Conservation (phyloP, 2,113 vertebrate genomes). For the Passer montanus region DNA sequence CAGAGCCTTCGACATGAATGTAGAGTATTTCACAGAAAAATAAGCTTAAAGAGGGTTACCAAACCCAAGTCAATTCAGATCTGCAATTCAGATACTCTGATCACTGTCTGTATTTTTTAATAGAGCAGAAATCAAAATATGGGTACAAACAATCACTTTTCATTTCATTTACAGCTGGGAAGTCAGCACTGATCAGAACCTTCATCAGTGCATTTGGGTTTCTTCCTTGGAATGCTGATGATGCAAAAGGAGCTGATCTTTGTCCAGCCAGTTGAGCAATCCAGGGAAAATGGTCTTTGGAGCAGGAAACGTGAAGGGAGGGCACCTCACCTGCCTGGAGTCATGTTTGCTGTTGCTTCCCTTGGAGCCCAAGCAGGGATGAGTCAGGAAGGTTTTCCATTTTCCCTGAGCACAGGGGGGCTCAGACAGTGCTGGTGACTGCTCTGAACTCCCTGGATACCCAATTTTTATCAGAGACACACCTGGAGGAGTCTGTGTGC, state of each 20-base stretch:
- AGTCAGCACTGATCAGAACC: neutral
- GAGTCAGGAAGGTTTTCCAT: neutral
- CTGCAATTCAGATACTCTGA: neutral
- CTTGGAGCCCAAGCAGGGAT: neutral
- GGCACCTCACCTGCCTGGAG: constrained; percentile 31
- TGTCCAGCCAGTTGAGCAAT: neutral
- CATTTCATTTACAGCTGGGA: neutral
- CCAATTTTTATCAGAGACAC: neutral
- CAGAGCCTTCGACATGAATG: neutral
- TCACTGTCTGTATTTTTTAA: neutral
- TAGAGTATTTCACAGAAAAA: neutral
- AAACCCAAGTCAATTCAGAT: constrained; percentile 4
- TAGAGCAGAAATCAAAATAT: neutral
- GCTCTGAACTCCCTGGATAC: rapidly evolving
- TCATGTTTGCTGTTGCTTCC: neutral
- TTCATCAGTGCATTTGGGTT: neutral
- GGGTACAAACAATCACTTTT: neutral
- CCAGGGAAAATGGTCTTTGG: neutral
- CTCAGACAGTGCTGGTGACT: neutral
- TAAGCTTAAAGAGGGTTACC: neutral
- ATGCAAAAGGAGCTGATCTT: neutral
- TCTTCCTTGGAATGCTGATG: neutral
- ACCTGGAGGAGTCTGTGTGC: neutral
- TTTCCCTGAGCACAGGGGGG: neutral
- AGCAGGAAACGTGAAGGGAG: neutral